These are phyloP conservation scores for Rhamphomyia laevipes DNA, from an alignment of 2,888 invertebrate species.

Conservation along the genomic window DNA sequence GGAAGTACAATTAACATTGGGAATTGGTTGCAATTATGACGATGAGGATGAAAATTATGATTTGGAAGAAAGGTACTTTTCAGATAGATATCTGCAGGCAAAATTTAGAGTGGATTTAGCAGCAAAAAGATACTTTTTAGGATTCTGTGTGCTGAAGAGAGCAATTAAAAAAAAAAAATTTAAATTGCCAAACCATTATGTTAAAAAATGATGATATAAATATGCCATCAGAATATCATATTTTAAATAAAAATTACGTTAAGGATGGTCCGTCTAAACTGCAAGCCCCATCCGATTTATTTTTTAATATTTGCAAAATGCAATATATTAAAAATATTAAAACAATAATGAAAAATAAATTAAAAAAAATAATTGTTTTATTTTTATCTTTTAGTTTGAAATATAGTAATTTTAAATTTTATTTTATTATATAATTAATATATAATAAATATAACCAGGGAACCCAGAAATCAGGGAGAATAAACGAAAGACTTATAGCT, in stretches of 20 bases:
- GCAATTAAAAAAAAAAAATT: neutral
- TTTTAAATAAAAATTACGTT: neutral
- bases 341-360: no score
- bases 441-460: no score
- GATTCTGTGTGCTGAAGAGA: neutral
- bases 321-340: neutral
- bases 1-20: no score
- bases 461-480: no score
- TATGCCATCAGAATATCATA: neutral
- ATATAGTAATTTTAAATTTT: no score
- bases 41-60: no score
- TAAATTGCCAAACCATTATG: neutral
- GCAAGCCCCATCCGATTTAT: neutral
- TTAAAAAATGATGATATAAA: no score
- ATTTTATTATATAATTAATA: no score
- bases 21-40: no score
- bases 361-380: no score
- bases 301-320: neutral
- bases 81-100: neutral
- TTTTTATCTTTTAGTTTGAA: no score
- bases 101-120: neutral
- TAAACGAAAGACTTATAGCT: no score
- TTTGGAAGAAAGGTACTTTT: neutral
- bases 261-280: neutral
- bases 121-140: neutral